These are phyloP conservation scores for Dynastes grantii DNA, from an alignment of 2,888 invertebrate genomes.

Conservation along the genomic window DNA sequence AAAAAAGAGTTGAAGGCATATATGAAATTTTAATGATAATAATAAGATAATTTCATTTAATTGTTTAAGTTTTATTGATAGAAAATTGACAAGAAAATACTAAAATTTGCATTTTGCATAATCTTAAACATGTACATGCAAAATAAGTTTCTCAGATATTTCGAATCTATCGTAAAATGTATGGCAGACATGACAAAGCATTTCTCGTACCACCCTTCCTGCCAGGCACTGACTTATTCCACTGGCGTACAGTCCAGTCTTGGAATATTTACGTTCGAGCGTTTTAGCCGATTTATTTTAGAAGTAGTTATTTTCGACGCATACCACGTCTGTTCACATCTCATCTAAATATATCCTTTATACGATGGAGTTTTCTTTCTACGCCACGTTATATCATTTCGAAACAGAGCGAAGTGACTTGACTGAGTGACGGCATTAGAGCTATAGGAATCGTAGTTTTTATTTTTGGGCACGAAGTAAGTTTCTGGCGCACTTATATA, in stretches of 20 bases:
- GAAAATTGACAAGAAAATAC: no score
- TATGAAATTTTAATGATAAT: no score
- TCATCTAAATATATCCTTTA: conserved; percentile 34
- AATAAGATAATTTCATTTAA: no score
- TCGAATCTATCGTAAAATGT: no score
- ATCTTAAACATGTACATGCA: no score
- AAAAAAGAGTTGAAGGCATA: no score
- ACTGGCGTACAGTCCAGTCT: conserved; percentile 30
- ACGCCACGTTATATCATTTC: conserved; percentile 39
- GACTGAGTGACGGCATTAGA: conserved; percentile 4
- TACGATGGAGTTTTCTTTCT: conserved; percentile 29
- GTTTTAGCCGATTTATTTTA: conserved; percentile 39
- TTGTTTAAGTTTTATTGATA: no score
- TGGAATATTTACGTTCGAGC: conserved; percentile 40
- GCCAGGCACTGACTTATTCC: conserved; percentile 1
- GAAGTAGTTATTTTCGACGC: conserved; percentile 41
- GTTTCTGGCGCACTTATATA: conserved; percentile 29
- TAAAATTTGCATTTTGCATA: no score
- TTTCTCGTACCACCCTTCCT: background rate
- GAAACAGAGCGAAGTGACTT: background rate
- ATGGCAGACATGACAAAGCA: no score
- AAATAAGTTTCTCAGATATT: no score
- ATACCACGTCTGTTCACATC: conserved; percentile 44
- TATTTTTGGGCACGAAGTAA: conserved; percentile 27
- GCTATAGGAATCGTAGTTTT: conserved; percentile 9